Base-by-base conservation (phyloP, 2,113 vertebrate species). In the Heterotilapia buettikoferi region DNA sequence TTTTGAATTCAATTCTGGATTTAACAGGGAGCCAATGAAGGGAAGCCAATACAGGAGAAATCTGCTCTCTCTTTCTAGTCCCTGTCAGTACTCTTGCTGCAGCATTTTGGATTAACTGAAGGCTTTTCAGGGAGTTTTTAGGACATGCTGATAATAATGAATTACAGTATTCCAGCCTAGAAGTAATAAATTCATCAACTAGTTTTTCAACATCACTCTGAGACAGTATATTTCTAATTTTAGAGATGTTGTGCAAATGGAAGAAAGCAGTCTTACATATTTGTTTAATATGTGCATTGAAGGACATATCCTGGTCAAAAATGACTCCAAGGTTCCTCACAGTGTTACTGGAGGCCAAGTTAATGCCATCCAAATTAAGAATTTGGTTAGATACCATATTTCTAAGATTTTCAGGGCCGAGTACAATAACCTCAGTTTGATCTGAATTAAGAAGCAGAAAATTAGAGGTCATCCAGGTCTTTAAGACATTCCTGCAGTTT, bases 31-130 rank as follows among this genome's bases (percentile, higher is more conserved):
- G 52, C 19, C 52, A 54, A 0, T 54, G n/a, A 11, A 21, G 5
- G 9, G 52, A 53, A 21, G 19, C n/a, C 52, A 2, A 54, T 0
- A 24, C 0, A 4, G 10, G 10, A 12, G 6, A 54, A 54, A 24
- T 54, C 0, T 1, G 10, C 52, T 54, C 52, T 54, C 52, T 54
- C 0, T 21, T 54, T 4, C n/a, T 54, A 11, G 10, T 54, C n/a
- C 2, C 3, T 54, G 53, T 54, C n/a, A 54, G 53, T 0, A 54
- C 6, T 53, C 45, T 50, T 1, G 0, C 47, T 1, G n/a, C 10
- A 54, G n/a, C n/a, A 24, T 54, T 54, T 24, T 54, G 53, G 53
- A 54, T 54, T 4, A 24, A 0, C 21, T 24, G 11, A 24, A 56
- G 53, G 21, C 53, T 56, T 56, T 24, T 56, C 11, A 56, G 21